Evolutionary conservation across 37 sponge, comb jelly and placozoan genomes (phyloP), one percentile per base, ranked within the genome.

Genomic region (Chondrosia reniformis): DNA sequence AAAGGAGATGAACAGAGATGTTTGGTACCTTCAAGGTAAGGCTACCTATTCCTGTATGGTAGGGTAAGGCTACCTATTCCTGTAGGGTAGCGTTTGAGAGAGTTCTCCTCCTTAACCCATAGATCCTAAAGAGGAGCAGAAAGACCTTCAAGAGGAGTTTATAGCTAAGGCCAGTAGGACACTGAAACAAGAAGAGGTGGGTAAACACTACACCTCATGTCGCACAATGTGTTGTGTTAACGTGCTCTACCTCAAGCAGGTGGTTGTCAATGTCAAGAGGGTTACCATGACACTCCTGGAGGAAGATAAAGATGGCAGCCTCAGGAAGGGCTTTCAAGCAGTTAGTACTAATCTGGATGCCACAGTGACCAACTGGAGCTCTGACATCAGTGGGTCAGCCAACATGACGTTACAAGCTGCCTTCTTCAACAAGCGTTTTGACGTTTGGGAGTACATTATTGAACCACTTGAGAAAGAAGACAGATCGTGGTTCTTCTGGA

Each of bases 381-480:
- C 72, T 9, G 43, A 69, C 17, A 7, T 69, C 43, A 36, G n/a
- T 21, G 72, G 72, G 4, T 40, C 42, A 42, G 41, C 72, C 43
- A 25, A 19, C 2, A 42, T 83, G 8, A 58, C 84, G 0, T 33
- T 91, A 74, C 39, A 57, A 62, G 81, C 56, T 0, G 75, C 87
- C 27, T 86, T 80, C 76, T 91, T 63, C 78, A 86, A 83, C 65
- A 33, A 46, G 25, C 0, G 27, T 27, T 28, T 43, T 46, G 81
- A 87, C 40, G 71, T 55, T 0, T 91, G 87, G 91, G 91, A 91
- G 78, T 80, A 88, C 22, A 1, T 91, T 28, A 43, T 91, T 28
- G 91, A 91, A 56, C 91, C 87, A 43, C 41, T 86, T 24, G 72
- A 69, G 42, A 25, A 6, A 25, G 37, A 69, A 44, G 22, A 69